Evolutionary conservation across 1,140 invertebrate genomes (phyloP).

Genomic region (Oreohelix idahoensis): DNA sequence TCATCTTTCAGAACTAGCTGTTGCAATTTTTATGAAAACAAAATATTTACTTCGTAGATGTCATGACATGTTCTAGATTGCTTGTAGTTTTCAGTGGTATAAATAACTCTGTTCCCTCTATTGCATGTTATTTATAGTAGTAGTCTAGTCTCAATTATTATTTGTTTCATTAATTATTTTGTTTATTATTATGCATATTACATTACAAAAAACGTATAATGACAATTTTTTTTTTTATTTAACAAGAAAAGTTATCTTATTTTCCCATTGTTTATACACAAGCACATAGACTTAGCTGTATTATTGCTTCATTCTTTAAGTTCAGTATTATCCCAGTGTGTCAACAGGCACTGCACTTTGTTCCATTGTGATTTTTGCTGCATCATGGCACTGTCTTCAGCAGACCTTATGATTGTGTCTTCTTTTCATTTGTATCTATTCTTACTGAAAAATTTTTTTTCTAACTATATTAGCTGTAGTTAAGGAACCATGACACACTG

Average conservation of each 20-base stretch:
- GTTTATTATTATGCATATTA: neutral
- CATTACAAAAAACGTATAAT: neutral
- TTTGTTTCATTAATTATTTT: neutral
- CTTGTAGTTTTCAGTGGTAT: slow-evolving; percentile 15
- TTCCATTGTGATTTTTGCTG: neutral
- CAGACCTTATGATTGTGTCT: neutral
- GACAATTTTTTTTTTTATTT: neutral
- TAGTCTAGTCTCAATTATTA: neutral
- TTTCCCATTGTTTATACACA: neutral
- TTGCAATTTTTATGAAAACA: neutral
- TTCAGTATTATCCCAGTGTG: neutral
- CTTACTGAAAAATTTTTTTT: neutral
- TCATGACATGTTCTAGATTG: slow-evolving; percentile 16
- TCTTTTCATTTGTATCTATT: neutral
- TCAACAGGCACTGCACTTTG: neutral
- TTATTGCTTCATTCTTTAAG: neutral
- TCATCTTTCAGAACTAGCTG: neutral
- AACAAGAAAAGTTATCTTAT: neutral
- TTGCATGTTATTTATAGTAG: neutral
- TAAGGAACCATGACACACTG: too few species aligned
- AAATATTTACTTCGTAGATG: neutral
- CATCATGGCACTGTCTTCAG: neutral
- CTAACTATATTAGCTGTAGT: too few species aligned
- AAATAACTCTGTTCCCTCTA: neutral
- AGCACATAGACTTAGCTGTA: neutral